A percentile compares a stretch with the other conserved stretches of the same genome.
These are phyloP conservation scores for Brachyopa scutellaris DNA, from an alignment of 2,888 invertebrate genomes.

Conservation along the genomic window DNA sequence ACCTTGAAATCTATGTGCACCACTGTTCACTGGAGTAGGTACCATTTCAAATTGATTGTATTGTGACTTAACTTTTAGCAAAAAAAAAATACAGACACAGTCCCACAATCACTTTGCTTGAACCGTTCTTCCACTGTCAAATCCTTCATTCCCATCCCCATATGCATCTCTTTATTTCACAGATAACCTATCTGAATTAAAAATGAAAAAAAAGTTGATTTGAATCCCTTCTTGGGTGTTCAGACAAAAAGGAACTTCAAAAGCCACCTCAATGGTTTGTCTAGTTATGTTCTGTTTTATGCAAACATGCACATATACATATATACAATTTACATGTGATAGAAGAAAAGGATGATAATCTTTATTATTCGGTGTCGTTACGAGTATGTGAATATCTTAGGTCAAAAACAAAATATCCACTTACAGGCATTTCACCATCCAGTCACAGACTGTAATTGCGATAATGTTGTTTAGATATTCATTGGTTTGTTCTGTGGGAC, in stretches of 20 bases:
- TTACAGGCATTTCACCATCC: not conserved
- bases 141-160: no score
- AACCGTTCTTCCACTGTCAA: no score
- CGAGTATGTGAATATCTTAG: constrained; percentile 7
- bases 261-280: constrained; percentile 3
- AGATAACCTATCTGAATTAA: not conserved
- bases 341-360: constrained; percentile 2
- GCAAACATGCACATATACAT: no score
- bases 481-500: not conserved
- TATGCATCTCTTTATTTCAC: no score
- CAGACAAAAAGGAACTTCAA: not conserved
- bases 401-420: not conserved
- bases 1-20: no score
- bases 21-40: no score
- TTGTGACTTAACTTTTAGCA: no score
- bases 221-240: not conserved
- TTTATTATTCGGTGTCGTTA: not conserved
- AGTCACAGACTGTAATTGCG: not conserved
- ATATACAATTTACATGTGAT: no score
- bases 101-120: no score
- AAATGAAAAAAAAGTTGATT: not conserved
- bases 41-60: no score
- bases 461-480: constrained; percentile 19
- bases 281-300: no score
- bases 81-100: no score